phyloP scores from a whole-genome alignment of 2,888 invertebrate genomes.

The Trissoscelio sp. region DNA sequence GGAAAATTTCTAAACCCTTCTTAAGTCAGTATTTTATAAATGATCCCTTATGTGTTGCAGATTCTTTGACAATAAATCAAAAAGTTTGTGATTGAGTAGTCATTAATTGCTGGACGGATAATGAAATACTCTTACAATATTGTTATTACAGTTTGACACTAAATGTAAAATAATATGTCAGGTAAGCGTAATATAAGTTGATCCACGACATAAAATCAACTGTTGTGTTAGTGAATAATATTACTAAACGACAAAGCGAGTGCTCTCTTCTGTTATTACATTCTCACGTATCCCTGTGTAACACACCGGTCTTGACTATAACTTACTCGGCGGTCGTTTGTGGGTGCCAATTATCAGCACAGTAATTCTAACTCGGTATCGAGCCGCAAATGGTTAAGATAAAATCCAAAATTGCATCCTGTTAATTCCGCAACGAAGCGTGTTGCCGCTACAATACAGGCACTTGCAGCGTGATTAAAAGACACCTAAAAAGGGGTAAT shows the following conservation, averaged over 20 bases:
- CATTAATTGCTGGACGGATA: neutral
- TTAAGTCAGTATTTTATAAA: no score
- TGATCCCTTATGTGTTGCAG: no score
- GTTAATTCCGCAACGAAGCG: neutral
- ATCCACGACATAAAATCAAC: constrained; percentile 7
- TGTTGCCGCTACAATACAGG: neutral
- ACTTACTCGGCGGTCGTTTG: constrained; percentile 25
- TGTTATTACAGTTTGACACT: neutral
- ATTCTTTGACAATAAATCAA: no score
- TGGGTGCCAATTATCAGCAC: constrained; percentile 24
- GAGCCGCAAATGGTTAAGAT: constrained; percentile 29
- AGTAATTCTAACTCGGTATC: constrained; percentile 26
- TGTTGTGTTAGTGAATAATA: constrained; percentile 8
- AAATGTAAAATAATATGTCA: neutral
- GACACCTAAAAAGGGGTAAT: neutral
- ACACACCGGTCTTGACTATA: constrained; percentile 15
- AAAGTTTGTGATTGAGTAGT: neutral
- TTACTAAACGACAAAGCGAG: constrained; percentile 8
- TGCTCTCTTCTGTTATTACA: constrained; percentile 11
- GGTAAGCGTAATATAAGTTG: neutral
- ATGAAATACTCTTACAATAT: neutral
- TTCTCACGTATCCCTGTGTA: constrained; percentile 1
- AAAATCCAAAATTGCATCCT: constrained; percentile 28
- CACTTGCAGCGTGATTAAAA: neutral
- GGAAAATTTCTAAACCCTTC: no score